phyloP scores from a whole-genome alignment of 2,113 vertebrate species.

The Puma concolor region DNA sequence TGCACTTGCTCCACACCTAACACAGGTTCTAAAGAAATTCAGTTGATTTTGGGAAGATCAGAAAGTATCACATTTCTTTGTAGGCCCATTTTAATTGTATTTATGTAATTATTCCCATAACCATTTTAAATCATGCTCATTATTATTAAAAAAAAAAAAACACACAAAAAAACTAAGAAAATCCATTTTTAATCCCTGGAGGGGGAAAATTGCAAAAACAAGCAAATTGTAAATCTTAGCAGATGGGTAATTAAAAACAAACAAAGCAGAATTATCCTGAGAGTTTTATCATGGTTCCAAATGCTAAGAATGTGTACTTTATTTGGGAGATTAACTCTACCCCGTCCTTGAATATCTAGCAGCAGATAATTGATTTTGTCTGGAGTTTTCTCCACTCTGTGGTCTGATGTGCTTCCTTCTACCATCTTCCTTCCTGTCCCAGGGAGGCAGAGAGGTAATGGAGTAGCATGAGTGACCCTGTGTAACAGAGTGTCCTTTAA shows the following conservation, averaged over 20 bases:
- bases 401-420: neutral
- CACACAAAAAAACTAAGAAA: conserved; percentile 52
- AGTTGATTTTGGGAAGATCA: neutral
- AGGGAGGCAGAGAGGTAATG: neutral
- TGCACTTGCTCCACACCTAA: neutral
- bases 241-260: conserved; percentile 77
- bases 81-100: conserved; percentile 15
- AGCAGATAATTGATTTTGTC: neutral
- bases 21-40: neutral
- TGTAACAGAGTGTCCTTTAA: neutral
- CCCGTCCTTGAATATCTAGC: neutral
- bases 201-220: conserved; percentile 45
- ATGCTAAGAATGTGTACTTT: conserved; percentile 16
- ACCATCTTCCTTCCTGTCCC: neutral
- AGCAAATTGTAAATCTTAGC: conserved; percentile 53
- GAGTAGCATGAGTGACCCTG: neutral
- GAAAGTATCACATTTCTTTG: conserved; percentile 42
- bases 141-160: conserved; percentile 58
- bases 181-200: conserved; percentile 56
- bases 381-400: neutral
- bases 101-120: conserved; percentile 45
- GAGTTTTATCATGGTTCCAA: neutral
- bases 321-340: neutral
- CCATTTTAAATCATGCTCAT: conserved; percentile 40
- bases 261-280: conserved; percentile 36